Evolutionary conservation across 2,888 invertebrate species (phyloP), one percentile per base, ranked within the genome.

Genomic region (Dyspetes luteomarginatus): DNA sequence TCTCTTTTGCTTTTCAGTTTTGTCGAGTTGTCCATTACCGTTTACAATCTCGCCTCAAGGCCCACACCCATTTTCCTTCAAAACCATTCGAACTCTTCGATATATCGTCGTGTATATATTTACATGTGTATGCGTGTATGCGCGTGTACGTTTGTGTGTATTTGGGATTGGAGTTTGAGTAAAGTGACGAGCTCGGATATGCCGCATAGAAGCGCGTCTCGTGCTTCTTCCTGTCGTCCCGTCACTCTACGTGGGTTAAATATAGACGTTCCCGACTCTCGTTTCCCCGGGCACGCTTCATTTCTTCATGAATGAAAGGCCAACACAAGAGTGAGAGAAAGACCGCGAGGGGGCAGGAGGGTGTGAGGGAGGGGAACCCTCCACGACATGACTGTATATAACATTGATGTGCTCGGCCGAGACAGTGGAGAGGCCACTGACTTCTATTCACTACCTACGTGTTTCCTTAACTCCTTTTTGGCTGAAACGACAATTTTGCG

Each of bases 241-340:
- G 89, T 89, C 89, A 87, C 87, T 88, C 87, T 86, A 85, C 88
- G 81, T 74, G 87, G 86, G 88, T 89, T 89, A 90, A 89, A 90
- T 90, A 89, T 90, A 88, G 89, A 88, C 84, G 85, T 86, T 86
- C 86, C 83, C 84, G 84, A 82, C 85, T 87, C 74, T 74, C 88
- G 87, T 90, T 89, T 90, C 89, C 89, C 89, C 87, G 85, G 87
- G 88, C 89, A 86, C 84, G 88, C 89, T 90, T 90, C 89, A 89
- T 88, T 90, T 89, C 88, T 88, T 90, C 89, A 89, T 90, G 90
- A 90, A 90, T 90, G 90, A 89, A 89, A 86, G 85, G 81, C 83
- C 68, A 72, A 15, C 65, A 17, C 52, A 17, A 55, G 64, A 22
- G 22, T 26, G 45, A 30, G 45, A 26, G 26, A 24, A 45, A 12